These are phyloP conservation scores for Phragmatobia fuliginosa DNA, from an alignment of 2,888 invertebrate genomes.

Conservation along the genomic window DNA sequence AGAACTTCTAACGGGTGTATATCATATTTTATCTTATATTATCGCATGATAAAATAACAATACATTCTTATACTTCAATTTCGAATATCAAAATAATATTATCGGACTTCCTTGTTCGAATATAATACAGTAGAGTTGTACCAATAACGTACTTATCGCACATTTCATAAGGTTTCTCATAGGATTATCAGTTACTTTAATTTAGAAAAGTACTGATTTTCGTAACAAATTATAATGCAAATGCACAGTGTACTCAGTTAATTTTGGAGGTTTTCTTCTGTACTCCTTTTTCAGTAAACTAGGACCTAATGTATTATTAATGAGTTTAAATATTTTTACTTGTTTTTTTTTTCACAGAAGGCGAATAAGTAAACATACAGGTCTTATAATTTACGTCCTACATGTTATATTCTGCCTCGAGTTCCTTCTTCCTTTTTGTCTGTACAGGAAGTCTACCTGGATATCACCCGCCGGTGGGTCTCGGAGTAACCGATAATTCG, in stretches of 20 bases:
- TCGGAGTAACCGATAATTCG: no score
- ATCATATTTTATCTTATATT: neutral
- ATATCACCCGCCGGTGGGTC: no score
- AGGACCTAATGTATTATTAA: neutral
- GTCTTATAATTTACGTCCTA: no score
- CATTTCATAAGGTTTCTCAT: neutral
- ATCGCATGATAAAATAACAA: neutral
- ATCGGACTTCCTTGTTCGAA: neutral
- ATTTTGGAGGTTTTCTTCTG: neutral
- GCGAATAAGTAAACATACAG: no score
- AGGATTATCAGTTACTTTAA: neutral
- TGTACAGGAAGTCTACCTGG: no score
- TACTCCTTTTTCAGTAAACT: neutral
- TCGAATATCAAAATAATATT: neutral
- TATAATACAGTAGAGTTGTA: neutral
- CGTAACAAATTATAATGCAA: neutral
- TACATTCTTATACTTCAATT: neutral
- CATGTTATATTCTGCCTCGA: no score
- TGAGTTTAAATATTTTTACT: no score
- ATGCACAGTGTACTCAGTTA: neutral
- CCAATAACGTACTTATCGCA: neutral
- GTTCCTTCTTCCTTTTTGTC: no score
- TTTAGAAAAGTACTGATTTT: neutral
- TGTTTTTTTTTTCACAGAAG: no score
- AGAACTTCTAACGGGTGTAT: neutral